Conservation (phyloP, 2,797 vertebrate species). For the Rhabdophis nuchalis region DNA sequence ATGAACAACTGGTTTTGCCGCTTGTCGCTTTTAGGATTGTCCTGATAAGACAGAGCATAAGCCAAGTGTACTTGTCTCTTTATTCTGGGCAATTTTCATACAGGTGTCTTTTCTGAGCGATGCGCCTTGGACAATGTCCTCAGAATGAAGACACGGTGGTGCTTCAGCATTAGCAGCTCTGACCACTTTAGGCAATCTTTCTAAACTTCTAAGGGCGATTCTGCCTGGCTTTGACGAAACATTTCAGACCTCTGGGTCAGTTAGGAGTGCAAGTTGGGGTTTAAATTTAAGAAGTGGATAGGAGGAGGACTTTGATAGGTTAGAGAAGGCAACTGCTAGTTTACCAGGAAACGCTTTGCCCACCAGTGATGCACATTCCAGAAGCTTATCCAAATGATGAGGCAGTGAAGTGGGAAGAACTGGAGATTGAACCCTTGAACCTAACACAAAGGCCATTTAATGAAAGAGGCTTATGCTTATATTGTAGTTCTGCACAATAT, state of each 20-base stretch:
- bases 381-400: background rate
- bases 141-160: accelerated
- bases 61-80: background rate
- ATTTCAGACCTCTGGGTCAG: background rate
- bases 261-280: accelerated
- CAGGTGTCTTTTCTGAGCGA: background rate
- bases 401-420: background rate
- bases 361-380: background rate
- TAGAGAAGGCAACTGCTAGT: background rate
- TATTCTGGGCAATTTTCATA: background rate
- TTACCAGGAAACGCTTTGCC: background rate
- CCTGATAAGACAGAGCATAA: background rate
- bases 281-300: background rate
- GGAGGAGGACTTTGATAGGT: background rate
- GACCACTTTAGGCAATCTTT: background rate
- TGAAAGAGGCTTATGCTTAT: background rate
- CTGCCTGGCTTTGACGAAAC: background rate
- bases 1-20: background rate
- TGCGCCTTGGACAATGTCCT: background rate
- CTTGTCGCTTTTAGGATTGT: background rate
- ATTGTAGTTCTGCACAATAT: background rate
- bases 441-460: conserved; percentile 19
- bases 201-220: background rate
- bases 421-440: conserved; percentile 48
- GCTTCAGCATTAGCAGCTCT: accelerated